Conservation (phyloP, 2,888 invertebrate genomes). For the Endotricha flammealis region DNA sequence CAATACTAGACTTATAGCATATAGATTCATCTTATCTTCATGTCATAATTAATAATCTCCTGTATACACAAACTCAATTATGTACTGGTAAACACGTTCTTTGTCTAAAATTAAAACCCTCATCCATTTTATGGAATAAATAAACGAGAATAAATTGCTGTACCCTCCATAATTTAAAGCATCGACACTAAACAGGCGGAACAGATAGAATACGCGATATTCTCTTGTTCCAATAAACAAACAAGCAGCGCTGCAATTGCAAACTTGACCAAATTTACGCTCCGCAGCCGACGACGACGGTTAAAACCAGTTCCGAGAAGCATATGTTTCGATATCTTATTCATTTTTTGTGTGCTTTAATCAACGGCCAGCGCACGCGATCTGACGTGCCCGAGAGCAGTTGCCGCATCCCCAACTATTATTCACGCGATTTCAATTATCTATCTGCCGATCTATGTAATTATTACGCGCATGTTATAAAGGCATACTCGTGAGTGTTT, state of each 20-base stretch:
- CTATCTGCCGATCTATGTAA: constrained; percentile 47
- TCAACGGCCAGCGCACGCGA: constrained; percentile 47
- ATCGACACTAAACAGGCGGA: background rate
- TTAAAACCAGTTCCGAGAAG: constrained; percentile 34
- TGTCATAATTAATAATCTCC: too few species aligned
- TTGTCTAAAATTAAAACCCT: too few species aligned
- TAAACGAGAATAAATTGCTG: background rate
- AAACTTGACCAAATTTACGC: constrained; percentile 17
- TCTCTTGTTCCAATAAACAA: constrained; percentile 21
- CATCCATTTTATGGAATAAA: too few species aligned
- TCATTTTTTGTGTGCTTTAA: constrained; percentile 35
- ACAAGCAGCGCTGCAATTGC: constrained; percentile 15
- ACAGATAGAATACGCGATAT: constrained; percentile 1
- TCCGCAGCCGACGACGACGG: constrained; percentile 3
- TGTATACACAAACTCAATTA: too few species aligned
- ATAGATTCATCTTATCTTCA: too few species aligned
- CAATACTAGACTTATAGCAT: too few species aligned
- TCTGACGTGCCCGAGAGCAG: constrained; percentile 47
- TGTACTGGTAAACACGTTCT: too few species aligned
- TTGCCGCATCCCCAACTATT: constrained; percentile 44
- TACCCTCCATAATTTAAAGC: background rate
- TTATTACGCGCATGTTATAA: constrained; percentile 38
- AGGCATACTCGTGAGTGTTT: constrained; percentile 28
- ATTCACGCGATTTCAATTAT: constrained; percentile 61
- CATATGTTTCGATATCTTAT: constrained; percentile 40